phyloP scores from a whole-genome alignment of 2,113 vertebrate species.

The Orycteropus afer region DNA sequence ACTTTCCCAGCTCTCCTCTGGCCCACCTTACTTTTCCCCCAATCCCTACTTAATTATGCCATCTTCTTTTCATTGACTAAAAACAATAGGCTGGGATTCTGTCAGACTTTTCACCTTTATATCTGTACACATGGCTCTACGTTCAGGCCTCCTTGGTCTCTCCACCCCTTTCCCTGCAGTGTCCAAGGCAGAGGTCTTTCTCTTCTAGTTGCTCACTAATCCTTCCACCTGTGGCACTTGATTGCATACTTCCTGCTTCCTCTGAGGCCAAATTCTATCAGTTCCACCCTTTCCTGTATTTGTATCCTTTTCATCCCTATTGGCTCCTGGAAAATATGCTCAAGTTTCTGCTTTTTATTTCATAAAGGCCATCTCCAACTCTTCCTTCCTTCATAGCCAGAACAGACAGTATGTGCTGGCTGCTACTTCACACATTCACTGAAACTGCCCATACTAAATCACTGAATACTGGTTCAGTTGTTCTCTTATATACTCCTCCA shows the following conservation, averaged over 20 bases:
- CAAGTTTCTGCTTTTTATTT: slow-evolving; percentile 58
- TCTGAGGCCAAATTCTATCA: slow-evolving; percentile 42
- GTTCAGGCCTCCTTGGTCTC: background rate
- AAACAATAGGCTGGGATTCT: background rate
- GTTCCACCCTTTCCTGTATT: slow-evolving; percentile 52
- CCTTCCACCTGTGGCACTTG: slow-evolving; percentile 36
- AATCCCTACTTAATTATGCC: background rate
- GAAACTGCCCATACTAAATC: background rate
- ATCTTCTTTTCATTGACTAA: background rate
- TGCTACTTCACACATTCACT: background rate
- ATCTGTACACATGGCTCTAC: background rate
- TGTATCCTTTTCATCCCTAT: slow-evolving; percentile 47
- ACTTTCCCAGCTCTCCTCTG: background rate
- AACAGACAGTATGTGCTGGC: background rate
- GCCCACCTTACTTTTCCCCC: background rate
- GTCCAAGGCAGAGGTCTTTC: slow-evolving; percentile 20
- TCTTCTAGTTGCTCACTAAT: slow-evolving; percentile 37
- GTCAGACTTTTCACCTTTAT: background rate
- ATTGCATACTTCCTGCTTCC: slow-evolving; percentile 52
- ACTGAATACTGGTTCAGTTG: background rate
- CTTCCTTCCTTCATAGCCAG: background rate
- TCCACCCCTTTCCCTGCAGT: background rate
- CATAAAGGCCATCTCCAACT: background rate
- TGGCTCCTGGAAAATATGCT: slow-evolving; percentile 43
- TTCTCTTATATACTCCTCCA: background rate